Conservation (phyloP, 2,888 invertebrate genomes). For the Cylindroiulus punctatus region DNA sequence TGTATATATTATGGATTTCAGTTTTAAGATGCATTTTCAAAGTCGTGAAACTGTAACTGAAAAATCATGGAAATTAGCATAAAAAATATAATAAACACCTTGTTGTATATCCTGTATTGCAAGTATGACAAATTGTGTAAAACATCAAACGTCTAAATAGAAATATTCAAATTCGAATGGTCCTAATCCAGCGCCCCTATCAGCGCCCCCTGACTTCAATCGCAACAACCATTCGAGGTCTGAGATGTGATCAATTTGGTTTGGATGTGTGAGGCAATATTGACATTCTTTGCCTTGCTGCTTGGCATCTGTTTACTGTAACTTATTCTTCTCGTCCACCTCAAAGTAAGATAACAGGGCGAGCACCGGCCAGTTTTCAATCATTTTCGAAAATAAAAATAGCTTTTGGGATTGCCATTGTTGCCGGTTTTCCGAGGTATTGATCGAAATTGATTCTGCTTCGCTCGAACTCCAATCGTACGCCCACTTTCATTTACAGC, state of each 20-base stretch:
- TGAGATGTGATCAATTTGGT: neutral
- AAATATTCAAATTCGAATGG: too few species aligned
- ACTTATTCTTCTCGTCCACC: conserved; percentile 3
- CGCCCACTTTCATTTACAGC: neutral
- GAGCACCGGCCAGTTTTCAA: neutral
- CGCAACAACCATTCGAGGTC: neutral
- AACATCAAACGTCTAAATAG: too few species aligned
- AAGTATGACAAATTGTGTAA: too few species aligned
- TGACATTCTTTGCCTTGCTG: neutral
- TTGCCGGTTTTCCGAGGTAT: neutral
- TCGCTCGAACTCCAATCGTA: neutral
- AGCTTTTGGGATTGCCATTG: neutral
- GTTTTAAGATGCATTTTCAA: too few species aligned
- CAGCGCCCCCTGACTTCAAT: neutral
- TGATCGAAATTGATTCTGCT: neutral
- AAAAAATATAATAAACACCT: too few species aligned
- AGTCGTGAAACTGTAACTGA: too few species aligned
- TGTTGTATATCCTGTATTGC: too few species aligned
- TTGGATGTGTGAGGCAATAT: neutral
- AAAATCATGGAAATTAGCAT: too few species aligned
- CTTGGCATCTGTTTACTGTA: neutral
- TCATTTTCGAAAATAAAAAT: conserved; percentile 3
- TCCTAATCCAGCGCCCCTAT: too few species aligned
- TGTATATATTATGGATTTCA: too few species aligned
- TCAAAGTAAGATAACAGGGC: neutral